Percentiles rank a stretch among this genome's conserved stretches.
These are phyloP conservation scores for Nannoperca obscura DNA, from an alignment of 2,797 vertebrate species.

Conservation along the genomic window DNA sequence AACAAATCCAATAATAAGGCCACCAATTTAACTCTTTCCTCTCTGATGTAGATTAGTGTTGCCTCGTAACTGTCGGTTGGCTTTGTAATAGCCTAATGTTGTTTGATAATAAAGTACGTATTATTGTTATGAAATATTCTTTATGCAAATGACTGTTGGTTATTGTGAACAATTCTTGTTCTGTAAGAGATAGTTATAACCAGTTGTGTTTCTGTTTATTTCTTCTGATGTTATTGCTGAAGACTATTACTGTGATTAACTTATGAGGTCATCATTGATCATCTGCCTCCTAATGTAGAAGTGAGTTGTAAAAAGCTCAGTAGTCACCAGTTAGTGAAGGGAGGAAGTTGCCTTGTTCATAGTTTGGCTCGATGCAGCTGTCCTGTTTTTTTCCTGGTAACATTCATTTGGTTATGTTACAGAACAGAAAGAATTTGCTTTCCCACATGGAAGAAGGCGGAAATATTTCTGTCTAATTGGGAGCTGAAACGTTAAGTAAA, in stretches of 20 bases:
- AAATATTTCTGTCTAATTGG: neutral
- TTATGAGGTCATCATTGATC: neutral
- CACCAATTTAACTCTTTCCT: neutral
- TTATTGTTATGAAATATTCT: neutral
- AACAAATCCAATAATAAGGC: constrained; percentile 1
- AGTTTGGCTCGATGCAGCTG: neutral
- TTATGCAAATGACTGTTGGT: neutral
- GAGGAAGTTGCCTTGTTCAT: neutral
- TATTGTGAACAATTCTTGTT: constrained; percentile 5
- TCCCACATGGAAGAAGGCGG: neutral
- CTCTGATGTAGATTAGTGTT: neutral
- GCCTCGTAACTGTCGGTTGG: neutral
- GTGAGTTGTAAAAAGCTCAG: constrained; percentile 1
- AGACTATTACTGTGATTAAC: neutral
- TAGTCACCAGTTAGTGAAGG: neutral
- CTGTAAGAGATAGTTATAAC: neutral
- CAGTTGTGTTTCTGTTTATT: neutral
- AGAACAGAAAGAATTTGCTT: neutral
- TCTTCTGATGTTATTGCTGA: neutral
- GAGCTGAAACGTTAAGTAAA: neutral
- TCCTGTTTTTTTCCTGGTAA: neutral
- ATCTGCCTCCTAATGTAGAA: neutral
- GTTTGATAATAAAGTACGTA: neutral
- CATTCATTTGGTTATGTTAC: neutral
- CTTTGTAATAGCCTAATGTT: neutral